phyloP scores from a whole-genome alignment of 2,797 vertebrate species.

The Coreius guichenoti region DNA sequence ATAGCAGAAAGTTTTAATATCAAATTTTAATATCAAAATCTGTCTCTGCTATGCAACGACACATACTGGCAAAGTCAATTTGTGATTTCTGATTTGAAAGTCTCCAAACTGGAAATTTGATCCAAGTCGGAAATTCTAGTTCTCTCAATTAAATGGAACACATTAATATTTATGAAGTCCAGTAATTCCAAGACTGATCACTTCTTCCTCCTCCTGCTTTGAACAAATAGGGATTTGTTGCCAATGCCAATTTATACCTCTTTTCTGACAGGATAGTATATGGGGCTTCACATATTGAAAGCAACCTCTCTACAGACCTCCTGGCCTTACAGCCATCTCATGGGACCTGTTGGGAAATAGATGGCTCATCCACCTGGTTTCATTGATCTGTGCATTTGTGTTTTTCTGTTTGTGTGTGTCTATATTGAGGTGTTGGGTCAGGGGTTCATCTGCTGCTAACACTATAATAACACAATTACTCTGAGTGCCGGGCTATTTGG shows the following conservation, averaged over 20 bases:
- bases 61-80: neutral
- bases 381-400: slow-evolving; percentile 27
- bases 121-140: neutral
- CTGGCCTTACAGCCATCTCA: neutral
- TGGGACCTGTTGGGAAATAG: slow-evolving; percentile 3
- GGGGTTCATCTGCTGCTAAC: slow-evolving; percentile 25
- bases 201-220: neutral
- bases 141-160: neutral
- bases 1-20: neutral
- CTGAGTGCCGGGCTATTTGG: slow-evolving; percentile 48
- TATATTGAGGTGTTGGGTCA: slow-evolving; percentile 36
- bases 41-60: neutral
- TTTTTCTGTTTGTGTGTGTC: slow-evolving; percentile 40
- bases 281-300: neutral
- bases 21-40: slow-evolving; percentile 13
- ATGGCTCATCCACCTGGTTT: neutral
- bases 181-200: slow-evolving; percentile 4
- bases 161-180: slow-evolving; percentile 13
- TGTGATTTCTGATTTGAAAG: neutral
- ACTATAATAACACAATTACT: slow-evolving; percentile 60
- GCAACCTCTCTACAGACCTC: slow-evolving; percentile 16
- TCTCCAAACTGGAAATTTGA: neutral
- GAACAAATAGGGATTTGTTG: slow-evolving; percentile 20
- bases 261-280: slow-evolving; percentile 14
- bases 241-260: slow-evolving; percentile 16